A percentile compares a stretch with the other conserved stretches of the same genome.
Conservation (phyloP, 1,140 invertebrate genomes). For the Pararge aegeria region DNA sequence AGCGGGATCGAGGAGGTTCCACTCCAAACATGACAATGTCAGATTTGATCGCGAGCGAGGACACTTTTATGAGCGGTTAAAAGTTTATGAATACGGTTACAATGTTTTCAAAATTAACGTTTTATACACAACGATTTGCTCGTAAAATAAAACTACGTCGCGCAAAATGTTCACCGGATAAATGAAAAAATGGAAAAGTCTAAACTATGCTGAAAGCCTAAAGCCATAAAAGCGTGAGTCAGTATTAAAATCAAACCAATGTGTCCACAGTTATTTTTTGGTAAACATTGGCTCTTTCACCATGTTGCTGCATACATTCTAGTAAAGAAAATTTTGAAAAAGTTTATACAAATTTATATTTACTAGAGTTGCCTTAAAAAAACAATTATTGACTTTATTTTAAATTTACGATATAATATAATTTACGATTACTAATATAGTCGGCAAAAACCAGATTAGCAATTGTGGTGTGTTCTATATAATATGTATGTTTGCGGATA, state of each 20-base stretch:
- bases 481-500: no score
- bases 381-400: no score
- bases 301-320: constrained; percentile 3
- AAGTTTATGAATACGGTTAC: constrained; percentile 58
- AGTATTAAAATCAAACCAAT: constrained; percentile 21
- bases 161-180: constrained; percentile 21
- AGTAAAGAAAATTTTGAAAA: no score
- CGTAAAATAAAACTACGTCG: constrained; percentile 25
- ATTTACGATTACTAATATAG: no score
- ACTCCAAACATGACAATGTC: constrained; percentile 66
- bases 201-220: constrained; percentile 14
- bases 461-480: no score
- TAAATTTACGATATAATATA: no score
- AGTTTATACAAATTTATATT: no score
- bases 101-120: constrained; percentile 35
- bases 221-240: constrained; percentile 19
- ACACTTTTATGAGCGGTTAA: constrained; percentile 54
- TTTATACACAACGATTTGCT: constrained; percentile 25
- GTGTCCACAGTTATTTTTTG: constrained; percentile 8
- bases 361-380: no score
- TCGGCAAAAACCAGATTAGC: no score
- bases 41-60: constrained; percentile 51
- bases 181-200: constrained; percentile 20
- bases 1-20: constrained; percentile 47
- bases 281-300: constrained; percentile 8